Percentiles rank a stretch among this genome's conserved stretches.
Evolutionary conservation across 1,140 invertebrate genomes (phyloP).

Genomic region (Psix sp.): DNA sequence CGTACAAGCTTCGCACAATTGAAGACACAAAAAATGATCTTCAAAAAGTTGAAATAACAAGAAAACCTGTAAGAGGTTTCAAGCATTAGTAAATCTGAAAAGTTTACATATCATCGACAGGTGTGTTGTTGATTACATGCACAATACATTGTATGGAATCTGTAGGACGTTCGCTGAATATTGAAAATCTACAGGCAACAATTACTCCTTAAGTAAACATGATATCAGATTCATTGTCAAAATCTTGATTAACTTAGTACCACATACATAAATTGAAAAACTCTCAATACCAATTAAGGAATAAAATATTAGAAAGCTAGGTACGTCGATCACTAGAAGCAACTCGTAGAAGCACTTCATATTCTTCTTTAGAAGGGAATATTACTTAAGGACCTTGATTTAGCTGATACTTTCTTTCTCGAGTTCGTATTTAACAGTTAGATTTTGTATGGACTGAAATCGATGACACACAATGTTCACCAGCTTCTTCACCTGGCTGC

Average conservation of each 20-base stretch:
- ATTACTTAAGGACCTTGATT: background rate
- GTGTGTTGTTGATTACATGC: constrained; percentile 20
- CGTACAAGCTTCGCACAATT: background rate
- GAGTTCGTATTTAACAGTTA: constrained; percentile 8
- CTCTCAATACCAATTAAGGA: constrained; percentile 3
- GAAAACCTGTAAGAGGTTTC: constrained; percentile 6
- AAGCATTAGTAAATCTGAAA: constrained; percentile 7
- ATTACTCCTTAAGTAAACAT: constrained; percentile 3
- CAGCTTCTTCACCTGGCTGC: constrained; percentile 14
- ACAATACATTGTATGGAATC: constrained; percentile 14
- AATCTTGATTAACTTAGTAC: constrained; percentile 5
- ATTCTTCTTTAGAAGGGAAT: constrained; percentile 14
- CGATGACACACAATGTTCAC: constrained; percentile 18
- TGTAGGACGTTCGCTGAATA: constrained; percentile 14
- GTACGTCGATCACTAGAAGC: constrained; percentile 17
- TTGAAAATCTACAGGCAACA: background rate
- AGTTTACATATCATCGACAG: constrained; percentile 15
- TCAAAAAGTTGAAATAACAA: background rate
- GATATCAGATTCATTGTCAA: constrained; percentile 1
- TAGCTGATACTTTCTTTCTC: constrained; percentile 11
- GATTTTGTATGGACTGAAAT: constrained; percentile 8
- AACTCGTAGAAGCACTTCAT: constrained; percentile 18
- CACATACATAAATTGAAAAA: constrained; percentile 3
- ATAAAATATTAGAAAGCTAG: constrained; percentile 1
- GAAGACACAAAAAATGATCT: background rate